phyloP scores from a whole-genome alignment of 2,888 invertebrate genomes.

The Netelia inedita region DNA sequence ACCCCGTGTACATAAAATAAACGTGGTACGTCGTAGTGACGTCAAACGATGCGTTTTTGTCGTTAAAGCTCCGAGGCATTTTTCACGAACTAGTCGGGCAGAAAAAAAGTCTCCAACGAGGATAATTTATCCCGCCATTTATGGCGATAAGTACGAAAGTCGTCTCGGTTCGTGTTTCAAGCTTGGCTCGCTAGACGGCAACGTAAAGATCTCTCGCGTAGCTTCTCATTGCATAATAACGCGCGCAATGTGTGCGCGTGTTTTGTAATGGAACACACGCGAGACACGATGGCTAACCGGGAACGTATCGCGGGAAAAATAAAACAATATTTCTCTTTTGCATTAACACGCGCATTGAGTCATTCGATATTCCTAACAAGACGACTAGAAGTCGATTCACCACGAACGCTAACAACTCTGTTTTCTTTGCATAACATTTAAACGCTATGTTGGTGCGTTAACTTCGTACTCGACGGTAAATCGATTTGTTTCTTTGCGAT shows the following conservation, averaged over 20 bases:
- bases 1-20: constrained; percentile 58
- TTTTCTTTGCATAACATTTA: neutral
- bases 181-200: no score
- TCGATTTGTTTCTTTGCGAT: no score
- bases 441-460: no score
- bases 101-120: no score
- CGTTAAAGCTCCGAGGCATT: no score
- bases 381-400: neutral
- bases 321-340: neutral
- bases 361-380: constrained; percentile 28
- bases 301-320: no score
- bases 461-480: no score
- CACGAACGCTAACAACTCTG: neutral
- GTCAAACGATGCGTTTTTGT: no score
- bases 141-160: constrained; percentile 63
- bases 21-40: neutral
- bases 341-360: constrained; percentile 17
- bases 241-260: neutral
- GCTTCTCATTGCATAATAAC: constrained; percentile 25
- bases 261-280: constrained; percentile 20
- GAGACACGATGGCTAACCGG: neutral
- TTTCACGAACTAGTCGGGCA: no score
- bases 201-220: neutral
- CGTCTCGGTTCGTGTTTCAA: neutral
- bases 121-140: constrained; percentile 54